phyloP scores from a whole-genome alignment of 2,797 vertebrate genomes.

The Halcyon smyrnensis region DNA sequence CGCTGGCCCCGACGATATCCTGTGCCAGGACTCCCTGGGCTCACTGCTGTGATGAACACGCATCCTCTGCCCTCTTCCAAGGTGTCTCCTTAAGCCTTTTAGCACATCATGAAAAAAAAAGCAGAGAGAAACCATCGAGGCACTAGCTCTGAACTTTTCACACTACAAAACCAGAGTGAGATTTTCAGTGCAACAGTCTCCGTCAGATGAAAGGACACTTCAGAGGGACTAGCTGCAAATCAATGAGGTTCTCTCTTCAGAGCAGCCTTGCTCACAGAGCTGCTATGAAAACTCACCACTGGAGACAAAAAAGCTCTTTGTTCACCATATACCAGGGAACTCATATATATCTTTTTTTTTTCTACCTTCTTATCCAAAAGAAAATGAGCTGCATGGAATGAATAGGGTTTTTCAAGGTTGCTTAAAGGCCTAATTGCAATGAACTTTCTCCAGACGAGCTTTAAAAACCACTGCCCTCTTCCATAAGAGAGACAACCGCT shows the following conservation, averaged over 20 bases:
- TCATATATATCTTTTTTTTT: neutral
- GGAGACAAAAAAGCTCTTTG: constrained; percentile 59
- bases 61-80: neutral
- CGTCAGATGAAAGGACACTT: neutral
- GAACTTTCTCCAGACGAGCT: neutral
- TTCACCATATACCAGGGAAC: constrained; percentile 5
- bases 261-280: constrained; percentile 17
- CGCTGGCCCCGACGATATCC: neutral
- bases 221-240: neutral
- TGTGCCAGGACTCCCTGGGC: neutral
- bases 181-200: neutral
- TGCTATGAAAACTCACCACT: neutral
- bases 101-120: neutral
- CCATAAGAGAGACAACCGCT: neutral
- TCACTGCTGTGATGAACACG: rapidly evolving
- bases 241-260: constrained; percentile 33
- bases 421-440: neutral
- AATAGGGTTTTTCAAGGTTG: constrained; percentile 12
- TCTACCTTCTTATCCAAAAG: constrained; percentile 15
- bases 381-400: neutral
- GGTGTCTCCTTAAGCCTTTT: neutral
- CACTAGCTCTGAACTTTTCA: neutral
- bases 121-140: rapidly evolving
- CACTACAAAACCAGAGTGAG: neutral
- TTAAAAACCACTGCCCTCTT: neutral